These are phyloP conservation scores for Leucophenga montana DNA, from an alignment of 2,888 invertebrate genomes.

Conservation along the genomic window DNA sequence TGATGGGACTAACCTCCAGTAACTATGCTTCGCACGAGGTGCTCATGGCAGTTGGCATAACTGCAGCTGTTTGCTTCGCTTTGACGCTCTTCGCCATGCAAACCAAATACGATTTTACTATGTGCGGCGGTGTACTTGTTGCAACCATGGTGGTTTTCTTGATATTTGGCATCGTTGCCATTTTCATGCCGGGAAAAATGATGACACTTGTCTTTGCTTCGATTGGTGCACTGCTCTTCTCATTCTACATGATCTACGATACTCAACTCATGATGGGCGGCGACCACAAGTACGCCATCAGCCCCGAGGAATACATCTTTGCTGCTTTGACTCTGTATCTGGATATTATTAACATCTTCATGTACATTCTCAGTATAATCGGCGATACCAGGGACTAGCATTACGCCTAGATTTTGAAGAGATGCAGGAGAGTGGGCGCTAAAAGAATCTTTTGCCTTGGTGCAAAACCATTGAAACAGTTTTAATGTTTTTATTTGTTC, in stretches of 20 bases:
- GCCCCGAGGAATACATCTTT: conserved; percentile 95
- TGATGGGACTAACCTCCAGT: conserved; percentile 83
- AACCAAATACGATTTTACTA: conserved; percentile 90
- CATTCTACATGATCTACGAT: conserved; percentile 90
- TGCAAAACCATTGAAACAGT: conserved; percentile 29
- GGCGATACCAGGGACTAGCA: conserved; percentile 57
- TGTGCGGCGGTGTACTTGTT: conserved; percentile 83
- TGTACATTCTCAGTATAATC: conserved; percentile 81
- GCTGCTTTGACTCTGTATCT: conserved; percentile 91
- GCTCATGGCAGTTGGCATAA: conserved; percentile 89
- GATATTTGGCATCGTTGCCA: conserved; percentile 83
- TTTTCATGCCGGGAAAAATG: conserved; percentile 77
- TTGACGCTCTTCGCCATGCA: conserved; percentile 94
- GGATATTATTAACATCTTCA: conserved; percentile 90
- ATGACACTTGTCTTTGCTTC: conserved; percentile 85
- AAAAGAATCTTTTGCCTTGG: neutral
- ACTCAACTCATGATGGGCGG: conserved; percentile 93
- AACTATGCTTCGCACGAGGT: conserved; percentile 79
- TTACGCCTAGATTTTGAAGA: neutral
- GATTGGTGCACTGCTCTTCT: conserved; percentile 90
- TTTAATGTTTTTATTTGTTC: neutral
- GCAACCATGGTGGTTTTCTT: conserved; percentile 83
- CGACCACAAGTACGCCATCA: conserved; percentile 88
- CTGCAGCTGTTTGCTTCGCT: conserved; percentile 85
- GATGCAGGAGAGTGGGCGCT: neutral